Evolutionary conservation across 1,140 invertebrate species (phyloP).

Genomic region (Orchestia grillus): DNA sequence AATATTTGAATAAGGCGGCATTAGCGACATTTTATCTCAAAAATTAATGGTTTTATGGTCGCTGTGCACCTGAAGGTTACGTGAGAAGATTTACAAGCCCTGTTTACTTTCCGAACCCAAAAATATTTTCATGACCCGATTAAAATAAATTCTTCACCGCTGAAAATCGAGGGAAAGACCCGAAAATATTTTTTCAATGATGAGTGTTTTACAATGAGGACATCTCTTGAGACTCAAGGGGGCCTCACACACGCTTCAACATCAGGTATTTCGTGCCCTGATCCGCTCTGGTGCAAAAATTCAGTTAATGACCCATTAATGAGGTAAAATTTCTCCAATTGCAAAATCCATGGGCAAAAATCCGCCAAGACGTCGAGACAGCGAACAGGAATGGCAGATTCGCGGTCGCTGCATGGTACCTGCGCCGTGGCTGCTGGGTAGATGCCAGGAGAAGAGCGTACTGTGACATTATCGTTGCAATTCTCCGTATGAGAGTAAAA

Average conservation of each 20-base stretch:
- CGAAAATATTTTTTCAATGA: not conserved
- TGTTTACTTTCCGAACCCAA: not conserved
- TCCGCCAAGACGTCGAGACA: not conserved
- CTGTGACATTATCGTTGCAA: not conserved
- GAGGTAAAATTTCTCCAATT: conserved; percentile 10
- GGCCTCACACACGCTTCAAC: not conserved
- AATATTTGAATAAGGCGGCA: too few relatives aligned
- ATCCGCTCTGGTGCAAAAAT: not conserved
- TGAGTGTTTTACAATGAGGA: too few relatives aligned
- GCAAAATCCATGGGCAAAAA: not conserved
- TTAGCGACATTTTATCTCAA: too few relatives aligned
- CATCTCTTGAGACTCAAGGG: too few relatives aligned
- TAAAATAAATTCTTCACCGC: not conserved
- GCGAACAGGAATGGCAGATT: not conserved
- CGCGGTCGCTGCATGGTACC: not conserved
- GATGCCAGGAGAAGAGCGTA: not conserved
- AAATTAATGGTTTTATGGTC: not conserved
- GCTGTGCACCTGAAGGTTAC: too few relatives aligned
- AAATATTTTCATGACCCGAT: not conserved
- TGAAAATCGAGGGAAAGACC: not conserved
- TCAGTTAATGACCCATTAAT: conserved; percentile 3
- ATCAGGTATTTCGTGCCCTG: not conserved
- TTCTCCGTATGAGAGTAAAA: too few relatives aligned
- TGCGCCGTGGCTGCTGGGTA: not conserved
- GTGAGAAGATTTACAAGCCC: not conserved